These are phyloP conservation scores for Diplodus puntazzo DNA, from an alignment of 2,797 vertebrate species.

Conservation along the genomic window DNA sequence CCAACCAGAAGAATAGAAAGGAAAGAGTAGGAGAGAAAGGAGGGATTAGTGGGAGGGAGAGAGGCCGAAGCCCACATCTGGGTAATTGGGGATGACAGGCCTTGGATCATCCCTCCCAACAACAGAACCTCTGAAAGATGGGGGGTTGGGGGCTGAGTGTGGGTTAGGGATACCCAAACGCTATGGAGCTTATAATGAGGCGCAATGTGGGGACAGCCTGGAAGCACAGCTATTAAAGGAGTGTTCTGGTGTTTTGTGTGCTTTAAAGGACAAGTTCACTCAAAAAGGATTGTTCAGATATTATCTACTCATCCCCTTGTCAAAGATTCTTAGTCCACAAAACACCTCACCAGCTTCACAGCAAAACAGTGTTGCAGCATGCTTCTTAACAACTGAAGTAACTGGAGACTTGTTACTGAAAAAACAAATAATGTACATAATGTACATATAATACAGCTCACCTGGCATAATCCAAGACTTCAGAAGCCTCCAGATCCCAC, in stretches of 20 bases:
- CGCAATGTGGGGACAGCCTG: neutral
- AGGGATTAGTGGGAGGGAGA: slow-evolving; percentile 70
- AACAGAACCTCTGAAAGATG: slow-evolving; percentile 63
- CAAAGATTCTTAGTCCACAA: too few relatives aligned
- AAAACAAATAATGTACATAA: too few relatives aligned
- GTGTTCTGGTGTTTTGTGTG: neutral
- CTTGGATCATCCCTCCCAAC: slow-evolving; percentile 70
- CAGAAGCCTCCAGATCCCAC: too few relatives aligned
- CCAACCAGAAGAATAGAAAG: slow-evolving; percentile 38
- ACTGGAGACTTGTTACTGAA: too few relatives aligned
- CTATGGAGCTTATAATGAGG: slow-evolving; percentile 24
- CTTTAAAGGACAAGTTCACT: neutral
- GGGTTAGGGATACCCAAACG: neutral
- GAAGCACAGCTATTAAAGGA: neutral
- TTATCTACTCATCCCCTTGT: too few relatives aligned
- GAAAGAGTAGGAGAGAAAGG: slow-evolving; percentile 57
- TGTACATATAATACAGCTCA: too few relatives aligned
- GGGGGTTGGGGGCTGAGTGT: neutral
- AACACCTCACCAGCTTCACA: too few relatives aligned
- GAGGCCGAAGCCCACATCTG: slow-evolving; percentile 70
- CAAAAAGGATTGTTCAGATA: too few relatives aligned
- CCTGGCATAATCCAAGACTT: too few relatives aligned
- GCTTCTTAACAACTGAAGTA: too few relatives aligned
- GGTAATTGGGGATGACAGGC: slow-evolving; percentile 79
- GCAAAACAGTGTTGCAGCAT: too few relatives aligned